phyloP scores from a whole-genome alignment of 2,113 vertebrate genomes.

The Syrrhaptes paradoxus region DNA sequence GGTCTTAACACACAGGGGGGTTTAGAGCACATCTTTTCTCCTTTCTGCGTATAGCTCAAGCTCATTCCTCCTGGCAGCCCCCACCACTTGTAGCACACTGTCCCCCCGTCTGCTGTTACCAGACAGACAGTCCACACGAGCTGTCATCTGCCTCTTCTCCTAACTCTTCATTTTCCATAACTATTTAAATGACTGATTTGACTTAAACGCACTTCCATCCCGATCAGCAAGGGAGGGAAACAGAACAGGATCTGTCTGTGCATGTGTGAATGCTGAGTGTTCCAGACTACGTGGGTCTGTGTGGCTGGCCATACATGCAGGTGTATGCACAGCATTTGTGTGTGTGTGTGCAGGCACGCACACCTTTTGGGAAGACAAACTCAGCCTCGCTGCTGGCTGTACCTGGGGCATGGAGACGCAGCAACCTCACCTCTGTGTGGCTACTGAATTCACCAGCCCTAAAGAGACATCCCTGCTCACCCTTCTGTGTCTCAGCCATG shows the following conservation, averaged over 20 bases:
- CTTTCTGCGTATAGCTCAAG: background rate
- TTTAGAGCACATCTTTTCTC: background rate
- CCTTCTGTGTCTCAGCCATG: background rate
- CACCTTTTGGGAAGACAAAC: background rate
- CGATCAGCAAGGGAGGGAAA: background rate
- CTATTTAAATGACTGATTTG: background rate
- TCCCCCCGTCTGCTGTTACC: background rate
- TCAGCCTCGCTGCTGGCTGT: background rate
- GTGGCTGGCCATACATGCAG: background rate
- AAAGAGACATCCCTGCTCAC: background rate
- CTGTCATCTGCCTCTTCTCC: background rate
- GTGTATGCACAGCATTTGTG: rapidly evolving
- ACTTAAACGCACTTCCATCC: background rate
- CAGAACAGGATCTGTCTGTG: background rate
- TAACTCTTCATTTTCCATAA: background rate
- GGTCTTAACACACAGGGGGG: background rate
- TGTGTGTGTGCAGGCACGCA: rapidly evolving
- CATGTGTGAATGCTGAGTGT: background rate
- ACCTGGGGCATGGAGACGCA: background rate
- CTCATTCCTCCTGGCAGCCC: background rate
- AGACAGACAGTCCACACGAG: no score
- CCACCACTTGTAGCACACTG: background rate
- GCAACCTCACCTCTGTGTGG: background rate
- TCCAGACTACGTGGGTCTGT: background rate
- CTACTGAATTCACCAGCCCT: background rate